Percentiles rank a stretch among this genome's conserved stretches.
These are phyloP conservation scores for Eupithecia inturbata DNA, from an alignment of 2,888 invertebrate genomes.

Conservation along the genomic window DNA sequence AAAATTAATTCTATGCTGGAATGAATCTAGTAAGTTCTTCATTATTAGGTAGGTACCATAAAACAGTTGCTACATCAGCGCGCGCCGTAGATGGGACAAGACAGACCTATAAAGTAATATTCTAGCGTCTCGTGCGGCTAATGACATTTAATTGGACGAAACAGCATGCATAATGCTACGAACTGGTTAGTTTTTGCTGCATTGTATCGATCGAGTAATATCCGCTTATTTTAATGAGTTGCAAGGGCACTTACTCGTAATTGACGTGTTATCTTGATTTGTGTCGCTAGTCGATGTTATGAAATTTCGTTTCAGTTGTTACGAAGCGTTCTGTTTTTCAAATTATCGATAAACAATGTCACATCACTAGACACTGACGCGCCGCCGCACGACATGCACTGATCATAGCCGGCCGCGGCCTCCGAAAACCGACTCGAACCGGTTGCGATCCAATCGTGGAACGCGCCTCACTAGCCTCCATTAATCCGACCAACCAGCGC, in stretches of 20 bases:
- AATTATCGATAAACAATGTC: slow-evolving; percentile 47
- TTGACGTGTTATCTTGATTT: neutral
- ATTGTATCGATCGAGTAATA: slow-evolving; percentile 2
- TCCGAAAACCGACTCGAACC: slow-evolving; percentile 76
- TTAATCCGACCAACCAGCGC: slow-evolving; percentile 77
- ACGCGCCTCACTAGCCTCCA: slow-evolving; percentile 72
- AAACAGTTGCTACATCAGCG: neutral
- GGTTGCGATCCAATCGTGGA: slow-evolving; percentile 75
- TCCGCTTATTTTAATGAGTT: slow-evolving; percentile 1
- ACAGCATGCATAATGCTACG: slow-evolving; percentile 10
- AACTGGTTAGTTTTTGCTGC: slow-evolving; percentile 16
- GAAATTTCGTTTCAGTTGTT: neutral
- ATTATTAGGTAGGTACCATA: neutral
- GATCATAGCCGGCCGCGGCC: slow-evolving; percentile 75
- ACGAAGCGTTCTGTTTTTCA: neutral
- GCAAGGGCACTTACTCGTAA: neutral
- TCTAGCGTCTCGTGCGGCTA: slow-evolving; percentile 14
- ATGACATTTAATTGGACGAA: slow-evolving; percentile 20
- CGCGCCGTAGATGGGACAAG: neutral
- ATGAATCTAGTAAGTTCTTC: too few relatives aligned
- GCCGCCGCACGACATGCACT: slow-evolving; percentile 64
- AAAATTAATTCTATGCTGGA: neutral
- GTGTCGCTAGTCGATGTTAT: neutral
- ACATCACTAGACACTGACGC: slow-evolving; percentile 62
- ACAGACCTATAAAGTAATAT: neutral